Percentiles rank a stretch among this genome's conserved stretches.
Conservation (phyloP, 2,888 invertebrate genomes). For the Nipponacmea schrenckii region DNA sequence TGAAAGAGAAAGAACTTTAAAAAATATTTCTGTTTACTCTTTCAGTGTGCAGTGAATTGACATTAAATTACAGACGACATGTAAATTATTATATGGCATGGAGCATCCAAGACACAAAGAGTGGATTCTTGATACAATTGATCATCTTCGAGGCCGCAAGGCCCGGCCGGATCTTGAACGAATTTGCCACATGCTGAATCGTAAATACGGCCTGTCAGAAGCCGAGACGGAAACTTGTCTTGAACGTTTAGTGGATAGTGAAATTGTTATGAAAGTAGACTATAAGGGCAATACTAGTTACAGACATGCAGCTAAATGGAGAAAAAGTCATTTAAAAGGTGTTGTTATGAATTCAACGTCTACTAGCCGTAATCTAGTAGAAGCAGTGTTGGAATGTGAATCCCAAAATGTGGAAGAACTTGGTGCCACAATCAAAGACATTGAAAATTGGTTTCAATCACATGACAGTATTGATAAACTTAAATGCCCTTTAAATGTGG, state of each 20-base stretch:
- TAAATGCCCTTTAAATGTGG: conserved; percentile 71
- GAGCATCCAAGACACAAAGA: conserved; percentile 71
- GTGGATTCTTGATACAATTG: conserved; percentile 84
- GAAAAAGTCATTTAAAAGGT: conserved; percentile 73
- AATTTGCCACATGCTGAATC: conserved; percentile 83
- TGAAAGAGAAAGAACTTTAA: background rate
- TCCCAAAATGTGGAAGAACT: conserved; percentile 24
- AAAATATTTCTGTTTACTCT: conserved; percentile 3
- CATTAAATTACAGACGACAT: conserved; percentile 7
- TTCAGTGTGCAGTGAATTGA: background rate
- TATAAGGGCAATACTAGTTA: conserved; percentile 89
- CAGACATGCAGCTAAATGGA: conserved; percentile 78
- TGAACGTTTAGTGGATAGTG: conserved; percentile 79
- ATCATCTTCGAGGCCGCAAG: conserved; percentile 84
- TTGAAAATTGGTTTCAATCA: conserved; percentile 55
- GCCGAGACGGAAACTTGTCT: conserved; percentile 74
- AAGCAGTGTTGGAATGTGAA: conserved; percentile 38
- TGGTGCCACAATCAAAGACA: conserved; percentile 49
- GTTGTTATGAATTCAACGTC: conserved; percentile 52
- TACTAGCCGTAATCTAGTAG: conserved; percentile 42
- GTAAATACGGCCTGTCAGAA: conserved; percentile 78
- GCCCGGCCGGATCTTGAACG: conserved; percentile 85
- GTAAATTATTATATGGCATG: conserved; percentile 35
- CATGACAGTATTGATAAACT: conserved; percentile 48
- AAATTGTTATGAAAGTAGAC: conserved; percentile 83